Percentiles rank a stretch among this genome's conserved stretches.
Evolutionary conservation across 2,113 vertebrate species (phyloP).

Genomic region (Taurulus bubalis): DNA sequence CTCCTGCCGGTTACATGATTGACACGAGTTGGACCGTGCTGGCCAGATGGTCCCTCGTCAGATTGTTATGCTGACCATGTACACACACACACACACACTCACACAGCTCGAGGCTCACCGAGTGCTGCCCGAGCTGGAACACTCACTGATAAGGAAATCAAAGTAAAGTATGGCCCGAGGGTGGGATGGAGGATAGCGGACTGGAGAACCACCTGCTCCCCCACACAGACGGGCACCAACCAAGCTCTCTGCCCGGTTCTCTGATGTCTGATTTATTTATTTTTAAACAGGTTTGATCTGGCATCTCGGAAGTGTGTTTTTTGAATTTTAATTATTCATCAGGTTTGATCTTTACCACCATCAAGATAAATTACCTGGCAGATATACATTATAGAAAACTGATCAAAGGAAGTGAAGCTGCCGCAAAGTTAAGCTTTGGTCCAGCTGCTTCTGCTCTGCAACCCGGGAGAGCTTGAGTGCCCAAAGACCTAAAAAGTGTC

Average conservation of each 20-base stretch:
- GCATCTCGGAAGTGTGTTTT: slow-evolving; percentile 43
- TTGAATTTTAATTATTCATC: slow-evolving; percentile 60
- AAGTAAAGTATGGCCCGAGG: slow-evolving; percentile 63
- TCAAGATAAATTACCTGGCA: slow-evolving; percentile 57
- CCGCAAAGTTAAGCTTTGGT: slow-evolving; percentile 44
- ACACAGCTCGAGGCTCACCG: slow-evolving; percentile 28
- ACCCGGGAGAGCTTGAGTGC: not conserved
- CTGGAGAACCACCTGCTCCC: slow-evolving; percentile 58
- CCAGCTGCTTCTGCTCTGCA: slow-evolving; percentile 8
- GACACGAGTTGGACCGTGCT: slow-evolving; percentile 1
- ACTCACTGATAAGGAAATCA: slow-evolving; percentile 61
- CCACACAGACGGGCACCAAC: slow-evolving; percentile 33
- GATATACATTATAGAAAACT: not conserved
- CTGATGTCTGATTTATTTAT: slow-evolving; percentile 28
- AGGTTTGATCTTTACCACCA: slow-evolving; percentile 52
- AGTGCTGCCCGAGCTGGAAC: slow-evolving; percentile 48
- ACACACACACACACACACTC: slow-evolving; percentile 14
- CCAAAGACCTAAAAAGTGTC: slow-evolving; percentile 39
- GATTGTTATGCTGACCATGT: slow-evolving; percentile 47
- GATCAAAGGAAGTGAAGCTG: slow-evolving; percentile 56
- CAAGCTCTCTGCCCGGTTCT: slow-evolving; percentile 28
- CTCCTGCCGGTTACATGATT: slow-evolving; percentile 10
- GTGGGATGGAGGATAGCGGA: slow-evolving; percentile 43
- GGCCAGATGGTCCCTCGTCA: slow-evolving; percentile 27
- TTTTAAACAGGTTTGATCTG: slow-evolving; percentile 66